phyloP scores from a whole-genome alignment of 37 sponge, comb jelly and placozoan species.

The Bolinopsis microptera region DNA sequence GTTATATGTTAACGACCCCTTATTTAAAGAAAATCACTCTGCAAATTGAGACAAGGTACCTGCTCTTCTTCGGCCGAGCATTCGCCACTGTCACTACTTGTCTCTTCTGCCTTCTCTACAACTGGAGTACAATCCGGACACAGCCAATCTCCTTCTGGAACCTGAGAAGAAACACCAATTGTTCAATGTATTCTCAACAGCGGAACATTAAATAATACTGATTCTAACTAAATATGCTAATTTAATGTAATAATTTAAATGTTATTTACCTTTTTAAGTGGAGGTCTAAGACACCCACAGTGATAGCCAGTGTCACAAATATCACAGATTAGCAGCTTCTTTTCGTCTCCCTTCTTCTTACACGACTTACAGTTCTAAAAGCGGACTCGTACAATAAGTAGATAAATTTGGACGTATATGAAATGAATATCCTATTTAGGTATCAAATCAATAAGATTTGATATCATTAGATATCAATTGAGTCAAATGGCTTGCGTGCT shows the following conservation, averaged over 20 bases:
- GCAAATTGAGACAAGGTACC: too few relatives aligned
- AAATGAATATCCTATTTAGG: too few relatives aligned
- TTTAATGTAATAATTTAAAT: background rate
- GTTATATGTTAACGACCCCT: too few relatives aligned
- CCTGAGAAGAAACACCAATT: background rate
- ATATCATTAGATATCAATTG: too few relatives aligned
- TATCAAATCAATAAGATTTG: too few relatives aligned
- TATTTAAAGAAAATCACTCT: too few relatives aligned
- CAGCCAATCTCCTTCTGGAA: conserved; percentile 39
- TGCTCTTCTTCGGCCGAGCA: background rate
- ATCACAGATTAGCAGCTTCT: conserved; percentile 62
- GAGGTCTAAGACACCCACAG: conserved; percentile 64
- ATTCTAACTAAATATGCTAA: background rate
- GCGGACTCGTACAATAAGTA: too few relatives aligned
- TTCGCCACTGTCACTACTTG: background rate
- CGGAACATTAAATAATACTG: background rate
- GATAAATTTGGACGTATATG: too few relatives aligned
- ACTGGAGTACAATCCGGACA: conserved; percentile 55
- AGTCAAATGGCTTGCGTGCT: too few relatives aligned
- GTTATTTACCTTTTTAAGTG: conserved; percentile 51
- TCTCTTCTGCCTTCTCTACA: background rate
- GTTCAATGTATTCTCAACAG: background rate
- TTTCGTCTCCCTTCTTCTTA: conserved; percentile 64
- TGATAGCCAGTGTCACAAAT: conserved; percentile 64
- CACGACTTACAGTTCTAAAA: conserved; percentile 23